Conservation (phyloP, 2,797 vertebrate genomes). For the Mus spretus region DNA sequence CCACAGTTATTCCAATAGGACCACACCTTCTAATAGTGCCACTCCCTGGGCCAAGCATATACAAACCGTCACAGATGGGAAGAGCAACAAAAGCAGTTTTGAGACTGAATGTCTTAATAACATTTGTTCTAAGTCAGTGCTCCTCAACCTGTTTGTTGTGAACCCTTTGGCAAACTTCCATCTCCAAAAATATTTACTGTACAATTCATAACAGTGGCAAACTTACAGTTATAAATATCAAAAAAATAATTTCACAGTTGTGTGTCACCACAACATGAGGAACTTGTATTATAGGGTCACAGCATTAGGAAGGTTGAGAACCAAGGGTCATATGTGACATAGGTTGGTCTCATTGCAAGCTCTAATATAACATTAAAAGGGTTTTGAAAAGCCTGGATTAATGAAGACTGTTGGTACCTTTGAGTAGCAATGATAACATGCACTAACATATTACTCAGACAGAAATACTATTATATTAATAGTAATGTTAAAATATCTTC, state of each 20-base stretch:
- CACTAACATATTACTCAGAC: background rate
- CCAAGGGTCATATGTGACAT: background rate
- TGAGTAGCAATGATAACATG: background rate
- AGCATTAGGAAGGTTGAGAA: background rate
- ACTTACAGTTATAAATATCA: background rate
- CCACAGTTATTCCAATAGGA: background rate
- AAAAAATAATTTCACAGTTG: background rate
- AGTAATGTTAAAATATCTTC: background rate
- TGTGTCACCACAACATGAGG: too few relatives aligned
- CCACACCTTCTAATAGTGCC: background rate
- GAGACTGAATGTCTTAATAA: background rate
- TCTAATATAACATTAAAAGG: background rate
- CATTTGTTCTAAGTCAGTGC: background rate
- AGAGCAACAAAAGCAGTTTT: background rate
- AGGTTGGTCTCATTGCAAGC: background rate
- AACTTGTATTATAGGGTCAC: background rate
- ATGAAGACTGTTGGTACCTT: background rate
- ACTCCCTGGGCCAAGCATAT: too few relatives aligned
- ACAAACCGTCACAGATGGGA: background rate
- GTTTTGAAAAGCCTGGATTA: background rate
- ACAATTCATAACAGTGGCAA: background rate
- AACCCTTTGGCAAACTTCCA: background rate
- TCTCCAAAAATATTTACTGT: background rate
- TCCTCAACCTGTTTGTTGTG: background rate
- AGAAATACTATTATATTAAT: background rate